Conservation (phyloP, 2,113 vertebrate species). For the Corythoichthys haematopterus region DNA sequence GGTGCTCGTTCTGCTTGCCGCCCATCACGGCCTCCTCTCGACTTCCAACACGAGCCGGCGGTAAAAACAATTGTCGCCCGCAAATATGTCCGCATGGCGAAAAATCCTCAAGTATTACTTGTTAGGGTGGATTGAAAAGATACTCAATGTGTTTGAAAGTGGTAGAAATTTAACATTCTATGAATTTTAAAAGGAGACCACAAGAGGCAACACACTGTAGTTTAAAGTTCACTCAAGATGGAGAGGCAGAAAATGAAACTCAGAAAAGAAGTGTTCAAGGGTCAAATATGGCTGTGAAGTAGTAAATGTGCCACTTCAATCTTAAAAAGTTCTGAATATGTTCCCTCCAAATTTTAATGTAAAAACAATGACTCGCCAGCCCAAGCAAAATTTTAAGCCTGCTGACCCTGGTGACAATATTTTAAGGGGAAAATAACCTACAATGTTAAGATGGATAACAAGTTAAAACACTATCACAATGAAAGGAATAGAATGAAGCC, state of each 20-base stretch:
- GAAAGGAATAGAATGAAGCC: too few relatives aligned
- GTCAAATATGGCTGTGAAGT: background rate
- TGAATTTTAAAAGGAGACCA: conserved; percentile 42
- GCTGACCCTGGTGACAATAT: too few relatives aligned
- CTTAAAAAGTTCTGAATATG: background rate
- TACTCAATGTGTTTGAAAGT: conserved; percentile 24
- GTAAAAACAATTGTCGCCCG: conserved; percentile 54
- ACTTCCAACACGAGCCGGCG: conserved; percentile 26
- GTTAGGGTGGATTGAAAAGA: conserved; percentile 21
- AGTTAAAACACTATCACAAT: too few relatives aligned
- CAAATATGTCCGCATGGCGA: conserved; percentile 50
- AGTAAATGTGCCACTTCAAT: background rate
- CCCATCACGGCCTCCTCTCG: conserved; percentile 44
- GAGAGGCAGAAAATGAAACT: conserved; percentile 3
- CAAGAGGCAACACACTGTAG: conserved; percentile 2
- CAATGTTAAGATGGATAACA: too few relatives aligned
- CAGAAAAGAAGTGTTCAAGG: background rate
- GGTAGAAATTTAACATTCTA: conserved; percentile 22
- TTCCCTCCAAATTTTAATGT: background rate
- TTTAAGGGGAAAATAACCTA: too few relatives aligned
- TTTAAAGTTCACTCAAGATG: background rate
- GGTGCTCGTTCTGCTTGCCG: conserved; percentile 55
- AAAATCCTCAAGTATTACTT: conserved; percentile 43
- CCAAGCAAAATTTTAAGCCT: background rate
- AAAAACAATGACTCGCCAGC: background rate